Evolutionary conservation across 1,140 invertebrate genomes (phyloP), one percentile per base, ranked within the genome.

Genomic region (Dinothrombium tinctorium): DNA sequence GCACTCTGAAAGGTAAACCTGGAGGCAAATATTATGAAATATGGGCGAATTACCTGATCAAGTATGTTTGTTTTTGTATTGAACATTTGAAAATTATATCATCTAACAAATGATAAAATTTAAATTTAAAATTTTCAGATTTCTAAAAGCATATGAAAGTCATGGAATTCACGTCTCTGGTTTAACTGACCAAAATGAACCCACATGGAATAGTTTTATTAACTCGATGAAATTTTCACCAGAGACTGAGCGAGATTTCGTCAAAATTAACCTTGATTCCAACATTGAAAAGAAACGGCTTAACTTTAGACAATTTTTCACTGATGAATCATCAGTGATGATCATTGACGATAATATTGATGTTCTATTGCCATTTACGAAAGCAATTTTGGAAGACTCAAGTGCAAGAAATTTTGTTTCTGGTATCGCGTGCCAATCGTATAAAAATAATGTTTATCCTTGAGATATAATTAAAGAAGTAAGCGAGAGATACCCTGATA

Each of bases 31-130:
- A 41, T 26, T 45, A 36, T 14, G 26, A 41, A 37, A 55, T 68
- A 0, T 89, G 71, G 61, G 78, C 77, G 0, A 61, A 82, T 49
- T 89, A 89, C 52, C 68, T 79, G 51, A 21, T 40, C 26, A 40
- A 32, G 39, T 40, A 40, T 6, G 24, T 19, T 14, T 2, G 11
- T 33, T 19, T 14, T n/a, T n/a, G n/a, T n/a, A 2, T 33, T 3
- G 11, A 7, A 12, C 17, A 12, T 14, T 33, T 7, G 1, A 33
- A 3, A 3, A 33, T 2, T 20, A 35, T 14, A 7, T 14, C 12
- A n/a, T 9, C 8, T 35, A 14, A 14, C n/a, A 4, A 17, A 31
- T 28, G 9, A 14, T 4, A 17, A 11, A 2, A 15, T 2, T 40
- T 21, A 35, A 14, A 2, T 23, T 31, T 5, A 22, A 15, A 8